Evolutionary conservation across 2,113 vertebrate genomes (phyloP), one percentile per base, ranked within the genome.

Genomic region (Elephantulus edwardii): DNA sequence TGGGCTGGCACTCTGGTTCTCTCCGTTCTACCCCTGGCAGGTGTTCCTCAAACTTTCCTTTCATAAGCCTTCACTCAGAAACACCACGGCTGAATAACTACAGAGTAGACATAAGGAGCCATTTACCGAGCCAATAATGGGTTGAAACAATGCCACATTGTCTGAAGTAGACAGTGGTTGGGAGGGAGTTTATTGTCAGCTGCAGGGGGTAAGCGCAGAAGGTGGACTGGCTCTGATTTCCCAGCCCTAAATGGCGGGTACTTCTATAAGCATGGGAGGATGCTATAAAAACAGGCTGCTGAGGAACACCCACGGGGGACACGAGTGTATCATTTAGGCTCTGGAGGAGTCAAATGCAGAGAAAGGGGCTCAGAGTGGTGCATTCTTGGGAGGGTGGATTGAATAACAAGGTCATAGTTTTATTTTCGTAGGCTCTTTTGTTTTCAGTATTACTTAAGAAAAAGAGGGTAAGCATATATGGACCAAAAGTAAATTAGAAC

Each of bases 391-490:
- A 78, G 30, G 78, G 1, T 42, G 26, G 66, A 38, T 71, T 54
- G 40, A 38, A 20, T 72, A 68, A 66, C 52, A 35, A 80, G 20
- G 86, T 19, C 33, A 7, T 64, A 77, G 50, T 20, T 74, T 26
- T 60, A 26, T 74, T 84, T 83, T 9, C 75, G 68, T 30, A 58
- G 62, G 12, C 28, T 40, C 28, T 46, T 52, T 44, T 8, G 33
- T 77, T 93, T 94, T 74, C 50, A 48, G 79, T 24, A 33, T 86
- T 22, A 50, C 77, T 93, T 81, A 71, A 78, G 75, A 87, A 95
- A 83, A 79, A n/a, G 19, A 6, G 38, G 33, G 48, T 50, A 33
- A 22, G 48, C 24, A 64, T 76, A 35, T 1, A 50, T 6, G 1
- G 48, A 44, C 79, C 78, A 13, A 40, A 88, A 89, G 75, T 38